A percentile compares a stretch with the other conserved stretches of the same genome.
These are phyloP conservation scores for Theristicus caerulescens DNA, from an alignment of 2,113 vertebrate genomes.

Conservation along the genomic window DNA sequence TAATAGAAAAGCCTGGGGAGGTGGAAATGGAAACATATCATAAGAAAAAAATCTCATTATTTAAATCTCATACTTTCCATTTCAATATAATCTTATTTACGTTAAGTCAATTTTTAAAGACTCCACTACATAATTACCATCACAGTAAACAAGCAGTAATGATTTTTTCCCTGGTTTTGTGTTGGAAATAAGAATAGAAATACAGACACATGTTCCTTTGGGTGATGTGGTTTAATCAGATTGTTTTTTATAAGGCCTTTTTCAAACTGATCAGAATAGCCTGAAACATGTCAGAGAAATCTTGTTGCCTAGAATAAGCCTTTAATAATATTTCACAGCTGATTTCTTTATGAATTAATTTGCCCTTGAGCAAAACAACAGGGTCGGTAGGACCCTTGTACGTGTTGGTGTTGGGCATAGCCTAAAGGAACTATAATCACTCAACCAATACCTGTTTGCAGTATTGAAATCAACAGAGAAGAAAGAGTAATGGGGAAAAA, in stretches of 20 bases:
- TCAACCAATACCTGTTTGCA: neutral
- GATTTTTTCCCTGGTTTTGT: neutral
- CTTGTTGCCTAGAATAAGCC: neutral
- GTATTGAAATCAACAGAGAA: neutral
- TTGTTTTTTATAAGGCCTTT: slow-evolving; percentile 37
- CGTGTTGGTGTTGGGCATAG: neutral
- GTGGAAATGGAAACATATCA: neutral
- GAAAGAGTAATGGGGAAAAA: neutral
- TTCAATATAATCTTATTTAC: neutral
- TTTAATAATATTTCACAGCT: slow-evolving; percentile 41
- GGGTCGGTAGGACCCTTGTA: neutral
- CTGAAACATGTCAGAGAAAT: slow-evolving; percentile 16
- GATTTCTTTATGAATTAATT: slow-evolving; percentile 15
- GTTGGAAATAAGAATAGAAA: slow-evolving; percentile 27
- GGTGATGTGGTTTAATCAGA: slow-evolving; percentile 19
- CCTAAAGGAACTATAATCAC: neutral
- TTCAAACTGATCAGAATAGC: slow-evolving; percentile 48
- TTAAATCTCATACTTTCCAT: neutral
- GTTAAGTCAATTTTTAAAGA: neutral
- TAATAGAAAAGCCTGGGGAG: neutral
- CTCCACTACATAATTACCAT: neutral
- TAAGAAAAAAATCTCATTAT: neutral
- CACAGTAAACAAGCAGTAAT: neutral
- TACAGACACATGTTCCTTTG: neutral
- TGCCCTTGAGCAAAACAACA: slow-evolving; percentile 25